A percentile compares a stretch with the other conserved stretches of the same genome.
These are phyloP conservation scores for Helicoverpa armigera DNA, from an alignment of 1,140 invertebrate species.

Conservation along the genomic window DNA sequence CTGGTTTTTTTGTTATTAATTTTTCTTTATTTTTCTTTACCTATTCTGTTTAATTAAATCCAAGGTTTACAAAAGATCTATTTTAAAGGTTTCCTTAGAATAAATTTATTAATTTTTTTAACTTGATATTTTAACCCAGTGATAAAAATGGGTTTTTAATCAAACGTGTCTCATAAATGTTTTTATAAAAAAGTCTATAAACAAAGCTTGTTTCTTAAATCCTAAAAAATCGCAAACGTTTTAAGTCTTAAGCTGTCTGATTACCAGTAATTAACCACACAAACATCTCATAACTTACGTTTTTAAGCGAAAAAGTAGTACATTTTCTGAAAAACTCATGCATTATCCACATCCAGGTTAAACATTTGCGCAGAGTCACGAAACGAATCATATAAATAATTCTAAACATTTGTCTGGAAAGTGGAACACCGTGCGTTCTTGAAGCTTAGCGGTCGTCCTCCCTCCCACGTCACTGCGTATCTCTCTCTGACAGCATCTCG, in stretches of 20 bases:
- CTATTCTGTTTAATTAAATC: neutral
- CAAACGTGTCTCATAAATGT: too few relatives aligned
- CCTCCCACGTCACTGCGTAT: constrained; percentile 73
- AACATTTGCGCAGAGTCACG: constrained; percentile 52
- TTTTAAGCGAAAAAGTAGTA: neutral
- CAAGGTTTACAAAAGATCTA: too few relatives aligned
- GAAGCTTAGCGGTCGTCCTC: constrained; percentile 80
- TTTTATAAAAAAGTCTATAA: too few relatives aligned
- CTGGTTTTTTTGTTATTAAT: neutral
- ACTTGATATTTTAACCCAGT: too few relatives aligned
- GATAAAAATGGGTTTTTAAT: too few relatives aligned
- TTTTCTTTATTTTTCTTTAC: neutral
- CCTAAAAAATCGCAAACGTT: too few relatives aligned
- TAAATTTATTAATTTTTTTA: too few relatives aligned
- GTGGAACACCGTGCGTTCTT: constrained; percentile 74
- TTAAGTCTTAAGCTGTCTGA: too few relatives aligned
- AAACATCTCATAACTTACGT: neutral
- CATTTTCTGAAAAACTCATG: constrained; percentile 22
- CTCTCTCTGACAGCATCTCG: constrained; percentile 70
- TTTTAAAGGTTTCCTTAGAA: too few relatives aligned
- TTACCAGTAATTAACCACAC: neutral
- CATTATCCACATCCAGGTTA: constrained; percentile 44
- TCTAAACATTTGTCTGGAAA: constrained; percentile 48
- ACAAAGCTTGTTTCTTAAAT: too few relatives aligned
- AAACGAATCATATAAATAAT: constrained; percentile 38